Percentiles rank a stretch among this genome's conserved stretches.
phyloP scores from a whole-genome alignment of 2,888 invertebrate genomes.

The Parelbella ahira region DNA sequence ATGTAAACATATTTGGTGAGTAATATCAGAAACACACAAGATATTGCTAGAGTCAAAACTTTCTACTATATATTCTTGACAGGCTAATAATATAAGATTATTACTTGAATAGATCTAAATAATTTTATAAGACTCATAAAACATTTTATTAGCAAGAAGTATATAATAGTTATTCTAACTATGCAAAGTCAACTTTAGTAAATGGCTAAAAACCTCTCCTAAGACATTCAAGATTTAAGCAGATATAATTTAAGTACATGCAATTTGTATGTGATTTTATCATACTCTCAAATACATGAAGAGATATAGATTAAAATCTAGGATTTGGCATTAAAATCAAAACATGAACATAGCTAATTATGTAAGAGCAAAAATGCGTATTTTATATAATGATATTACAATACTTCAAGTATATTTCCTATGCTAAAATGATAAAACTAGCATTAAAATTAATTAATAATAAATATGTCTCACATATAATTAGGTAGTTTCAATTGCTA shows the following conservation, averaged over 20 bases:
- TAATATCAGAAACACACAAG: neutral
- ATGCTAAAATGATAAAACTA: neutral
- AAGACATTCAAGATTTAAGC: neutral
- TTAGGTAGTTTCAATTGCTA: no score
- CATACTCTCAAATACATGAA: neutral
- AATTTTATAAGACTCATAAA: no score
- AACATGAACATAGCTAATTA: conserved; percentile 35
- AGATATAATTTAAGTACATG: conserved; percentile 15
- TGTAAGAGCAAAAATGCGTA: conserved; percentile 3
- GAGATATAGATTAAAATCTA: conserved; percentile 39
- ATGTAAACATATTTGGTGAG: conserved; percentile 11
- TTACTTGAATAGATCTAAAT: no score
- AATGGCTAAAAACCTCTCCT: no score
- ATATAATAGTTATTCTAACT: no score
- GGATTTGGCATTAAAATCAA: conserved; percentile 54
- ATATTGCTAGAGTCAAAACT: neutral
- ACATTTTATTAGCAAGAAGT: no score
- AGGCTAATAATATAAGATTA: neutral
- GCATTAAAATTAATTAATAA: conserved; percentile 4
- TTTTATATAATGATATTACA: neutral
- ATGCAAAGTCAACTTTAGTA: neutral
- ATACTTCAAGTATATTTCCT: conserved; percentile 3
- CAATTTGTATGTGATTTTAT: neutral
- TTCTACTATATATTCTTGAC: neutral
- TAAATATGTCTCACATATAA: neutral